A percentile compares a stretch with the other conserved stretches of the same genome.
phyloP scores from a whole-genome alignment of 2,113 vertebrate species.

The Petaurus breviceps region DNA sequence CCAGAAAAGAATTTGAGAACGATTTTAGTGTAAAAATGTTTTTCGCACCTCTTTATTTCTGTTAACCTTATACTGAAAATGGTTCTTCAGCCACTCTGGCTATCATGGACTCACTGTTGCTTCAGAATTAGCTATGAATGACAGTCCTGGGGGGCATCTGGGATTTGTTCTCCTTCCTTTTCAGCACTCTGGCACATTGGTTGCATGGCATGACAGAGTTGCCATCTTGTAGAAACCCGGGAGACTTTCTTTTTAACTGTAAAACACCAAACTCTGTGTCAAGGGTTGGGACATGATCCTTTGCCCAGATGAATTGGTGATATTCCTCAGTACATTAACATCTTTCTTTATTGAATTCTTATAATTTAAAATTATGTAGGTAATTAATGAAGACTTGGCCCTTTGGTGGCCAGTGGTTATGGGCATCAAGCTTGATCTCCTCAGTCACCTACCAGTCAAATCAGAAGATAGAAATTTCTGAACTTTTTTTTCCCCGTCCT shows the following conservation, averaged over 20 bases:
- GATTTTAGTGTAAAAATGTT: background rate
- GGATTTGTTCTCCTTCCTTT: background rate
- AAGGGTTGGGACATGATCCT: background rate
- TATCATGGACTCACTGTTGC: background rate
- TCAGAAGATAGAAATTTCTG: background rate
- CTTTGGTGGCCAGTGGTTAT: background rate
- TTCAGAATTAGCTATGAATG: background rate
- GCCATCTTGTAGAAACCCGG: background rate
- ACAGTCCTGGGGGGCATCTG: background rate
- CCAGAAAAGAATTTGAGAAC: slow-evolving; percentile 52
- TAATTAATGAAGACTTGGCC: background rate
- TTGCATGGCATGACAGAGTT: fast-evolving
- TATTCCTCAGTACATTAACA: background rate
- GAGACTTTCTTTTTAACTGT: background rate
- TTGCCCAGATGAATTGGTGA: background rate
- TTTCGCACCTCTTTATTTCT: slow-evolving; percentile 14
- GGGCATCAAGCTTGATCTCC: background rate
- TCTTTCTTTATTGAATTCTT: background rate
- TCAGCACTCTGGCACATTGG: background rate
- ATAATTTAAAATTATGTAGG: background rate
- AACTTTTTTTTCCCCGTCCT: too few relatives aligned
- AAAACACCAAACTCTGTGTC: fast-evolving
- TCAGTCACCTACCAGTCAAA: fast-evolving
- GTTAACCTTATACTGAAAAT: slow-evolving; percentile 39
- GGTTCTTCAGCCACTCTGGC: slow-evolving; percentile 31